These are phyloP conservation scores for Potorous gilbertii DNA, from an alignment of 2,797 vertebrate genomes.

Conservation along the genomic window DNA sequence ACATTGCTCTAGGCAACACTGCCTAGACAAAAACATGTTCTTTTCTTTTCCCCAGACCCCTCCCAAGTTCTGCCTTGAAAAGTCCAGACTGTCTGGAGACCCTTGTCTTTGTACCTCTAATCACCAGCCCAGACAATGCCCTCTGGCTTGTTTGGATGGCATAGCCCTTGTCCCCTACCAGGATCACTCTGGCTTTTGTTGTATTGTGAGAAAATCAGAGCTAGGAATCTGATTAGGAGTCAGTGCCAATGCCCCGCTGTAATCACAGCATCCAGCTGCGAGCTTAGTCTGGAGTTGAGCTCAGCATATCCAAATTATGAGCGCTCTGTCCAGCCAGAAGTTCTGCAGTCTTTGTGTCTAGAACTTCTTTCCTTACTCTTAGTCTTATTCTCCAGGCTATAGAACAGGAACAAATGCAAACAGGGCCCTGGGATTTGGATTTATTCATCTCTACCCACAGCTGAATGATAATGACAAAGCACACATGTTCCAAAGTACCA, in stretches of 20 bases:
- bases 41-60: background rate
- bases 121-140: conserved; percentile 80
- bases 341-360: background rate
- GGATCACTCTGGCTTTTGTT: conserved; percentile 79
- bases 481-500: conserved; percentile 66
- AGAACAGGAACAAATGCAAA: conserved; percentile 66
- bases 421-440: conserved; percentile 64
- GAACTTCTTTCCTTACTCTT: conserved; percentile 51
- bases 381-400: conserved; percentile 46
- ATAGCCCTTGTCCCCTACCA: conserved; percentile 71
- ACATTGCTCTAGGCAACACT: conserved; percentile 51
- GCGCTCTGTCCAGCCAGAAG: conserved; percentile 2
- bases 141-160: conserved; percentile 74
- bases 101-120: conserved; percentile 79
- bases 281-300: conserved; percentile 34
- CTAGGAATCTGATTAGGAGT: conserved; percentile 75
- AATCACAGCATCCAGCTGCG: conserved; percentile 68
- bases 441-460: conserved; percentile 73
- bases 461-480: conserved; percentile 60
- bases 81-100: conserved; percentile 78
- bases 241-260: conserved; percentile 53
- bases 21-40: conserved; percentile 53
- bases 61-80: conserved; percentile 62
- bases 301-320: conserved; percentile 36
- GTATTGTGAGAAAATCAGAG: conserved; percentile 76